Evolutionary conservation across 2,888 invertebrate genomes (phyloP).

Genomic region (Dysmachus trigonus): DNA sequence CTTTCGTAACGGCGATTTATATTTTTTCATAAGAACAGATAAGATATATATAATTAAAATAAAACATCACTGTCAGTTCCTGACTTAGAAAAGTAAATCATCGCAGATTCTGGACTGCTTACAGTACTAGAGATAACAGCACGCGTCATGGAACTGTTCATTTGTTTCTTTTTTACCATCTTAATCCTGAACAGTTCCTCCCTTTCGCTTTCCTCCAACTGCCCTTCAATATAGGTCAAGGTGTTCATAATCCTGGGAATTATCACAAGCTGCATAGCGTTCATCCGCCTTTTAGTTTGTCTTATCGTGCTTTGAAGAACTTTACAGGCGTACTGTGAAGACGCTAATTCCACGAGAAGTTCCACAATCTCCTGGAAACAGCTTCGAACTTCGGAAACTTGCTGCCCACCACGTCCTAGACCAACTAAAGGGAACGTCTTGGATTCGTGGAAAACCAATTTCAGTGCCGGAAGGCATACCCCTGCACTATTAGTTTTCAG

Average conservation of each 20-base stretch:
- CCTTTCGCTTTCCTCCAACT: constrained; percentile 44
- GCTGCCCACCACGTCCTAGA: constrained; percentile 41
- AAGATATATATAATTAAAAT: not conserved
- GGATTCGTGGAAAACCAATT: not conserved
- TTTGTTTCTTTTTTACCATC: not conserved
- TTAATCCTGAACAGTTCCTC: constrained; percentile 45
- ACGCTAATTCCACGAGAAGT: constrained; percentile 27
- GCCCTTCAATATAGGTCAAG: constrained; percentile 36
- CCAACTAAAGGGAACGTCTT: not conserved
- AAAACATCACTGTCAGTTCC: not conserved
- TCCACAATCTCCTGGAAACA: constrained; percentile 12
- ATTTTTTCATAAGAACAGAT: not conserved
- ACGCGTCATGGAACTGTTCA: not conserved
- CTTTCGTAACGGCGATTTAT: too few species aligned
- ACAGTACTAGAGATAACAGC: not conserved
- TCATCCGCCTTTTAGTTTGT: constrained; percentile 30
- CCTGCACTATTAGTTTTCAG: not conserved
- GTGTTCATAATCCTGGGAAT: constrained; percentile 35
- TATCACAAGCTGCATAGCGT: constrained; percentile 43
- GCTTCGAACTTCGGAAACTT: constrained; percentile 15
- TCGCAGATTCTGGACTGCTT: not conserved
- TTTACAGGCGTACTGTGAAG: constrained; percentile 13
- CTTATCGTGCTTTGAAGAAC: not conserved
- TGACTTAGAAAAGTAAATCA: not conserved
- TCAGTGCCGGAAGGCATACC: not conserved